phyloP scores from a whole-genome alignment of 1,140 invertebrate genomes.

The Bactericera cockerelli region DNA sequence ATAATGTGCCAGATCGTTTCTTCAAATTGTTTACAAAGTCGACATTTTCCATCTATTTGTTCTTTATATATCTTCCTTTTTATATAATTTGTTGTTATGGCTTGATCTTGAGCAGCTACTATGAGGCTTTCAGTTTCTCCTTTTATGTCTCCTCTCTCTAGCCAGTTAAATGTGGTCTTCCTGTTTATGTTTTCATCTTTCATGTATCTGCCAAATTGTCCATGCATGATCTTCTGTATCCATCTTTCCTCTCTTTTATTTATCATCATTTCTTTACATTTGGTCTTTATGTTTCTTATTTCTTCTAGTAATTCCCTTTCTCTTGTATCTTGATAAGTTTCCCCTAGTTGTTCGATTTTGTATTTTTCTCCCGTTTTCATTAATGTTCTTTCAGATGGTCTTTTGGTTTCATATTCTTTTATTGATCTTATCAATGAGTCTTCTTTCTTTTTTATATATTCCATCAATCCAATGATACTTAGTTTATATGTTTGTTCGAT shows the following conservation, averaged over 20 bases:
- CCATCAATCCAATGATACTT: background rate
- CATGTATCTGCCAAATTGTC: background rate
- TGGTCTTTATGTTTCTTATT: background rate
- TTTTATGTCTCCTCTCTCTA: background rate
- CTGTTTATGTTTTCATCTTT: background rate
- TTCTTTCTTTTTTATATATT: background rate
- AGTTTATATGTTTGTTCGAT: background rate
- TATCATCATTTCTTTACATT: background rate
- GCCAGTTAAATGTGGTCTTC: background rate
- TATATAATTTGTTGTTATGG: background rate
- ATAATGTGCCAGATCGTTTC: conserved; percentile 8
- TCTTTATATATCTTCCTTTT: background rate
- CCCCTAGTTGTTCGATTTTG: no score
- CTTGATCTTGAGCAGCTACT: background rate
- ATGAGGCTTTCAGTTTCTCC: background rate
- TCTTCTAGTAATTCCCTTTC: background rate
- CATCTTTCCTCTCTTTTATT: background rate
- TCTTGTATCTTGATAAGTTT: background rate
- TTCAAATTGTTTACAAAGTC: conserved; percentile 1
- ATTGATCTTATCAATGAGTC: no score
- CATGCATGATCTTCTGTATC: background rate
- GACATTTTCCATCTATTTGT: background rate
- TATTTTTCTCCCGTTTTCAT: background rate
- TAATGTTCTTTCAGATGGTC: background rate
- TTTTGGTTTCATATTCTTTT: background rate